Evolutionary conservation across 2,797 vertebrate species (phyloP), one percentile per base, ranked within the genome.

Genomic region (Steatocranus sp.): DNA sequence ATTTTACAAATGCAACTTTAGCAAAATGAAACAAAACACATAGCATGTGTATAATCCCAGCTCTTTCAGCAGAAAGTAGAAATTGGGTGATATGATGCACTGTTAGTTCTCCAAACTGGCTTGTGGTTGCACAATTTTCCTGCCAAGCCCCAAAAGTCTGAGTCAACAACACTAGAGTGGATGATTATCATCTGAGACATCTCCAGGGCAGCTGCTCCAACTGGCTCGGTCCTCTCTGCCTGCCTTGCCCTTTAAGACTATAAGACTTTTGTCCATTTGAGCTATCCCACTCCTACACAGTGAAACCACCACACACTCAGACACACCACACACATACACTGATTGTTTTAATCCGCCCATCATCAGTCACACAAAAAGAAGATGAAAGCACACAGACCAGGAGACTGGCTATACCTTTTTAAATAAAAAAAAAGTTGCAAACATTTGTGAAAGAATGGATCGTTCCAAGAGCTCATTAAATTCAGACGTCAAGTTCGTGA

Each of bases 151-250:
- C 18, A 75, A 81, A 78, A 81, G 81, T 88, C 83, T 94, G 93
- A 93, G 83, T 94, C 91, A 93, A 88, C 92, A 80, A 30, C 76
- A 78, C 58, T 76, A 84, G 81, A 54, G 86, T 50, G 84, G 88
- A 92, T 93, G 92, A 93, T 89, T 87, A 89, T 85, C 30, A 76
- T 86, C 48, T 88, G 91, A 94, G 88, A 87, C 89, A 91, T 90
- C 86, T 91, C 76, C 85, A 84, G 89, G 85, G 85, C 92, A 91
- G 89, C 89, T 93, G 92, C 88, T 89, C 79, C 54, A 27, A 80
- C 90, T 75, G 83, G 90, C 82, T 80, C 80, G 1, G 48, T 58
- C 50, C 70, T 12, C 34, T 76, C 68, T 25, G 83, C 73, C 54
- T n/a, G 85, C 77, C 43, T 8, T 68, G 76, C 82, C 87, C 82